Evolutionary conservation across 2,797 vertebrate genomes (phyloP).

Genomic region (Clarias platycephalus): DNA sequence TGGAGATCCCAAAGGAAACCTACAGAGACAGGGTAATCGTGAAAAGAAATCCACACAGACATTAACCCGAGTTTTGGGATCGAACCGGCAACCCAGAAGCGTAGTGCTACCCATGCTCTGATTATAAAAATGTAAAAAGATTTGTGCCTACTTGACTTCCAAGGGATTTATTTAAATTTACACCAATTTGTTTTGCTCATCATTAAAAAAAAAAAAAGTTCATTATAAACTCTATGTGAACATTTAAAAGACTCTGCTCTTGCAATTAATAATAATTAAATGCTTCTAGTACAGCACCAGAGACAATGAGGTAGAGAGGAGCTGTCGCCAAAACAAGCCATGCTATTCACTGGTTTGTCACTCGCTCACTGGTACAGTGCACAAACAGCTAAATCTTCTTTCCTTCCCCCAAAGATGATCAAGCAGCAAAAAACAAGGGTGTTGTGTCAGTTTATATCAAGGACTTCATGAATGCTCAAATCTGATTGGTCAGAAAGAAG

Average conservation of each 20-base stretch:
- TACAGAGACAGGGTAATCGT: background rate
- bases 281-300: constrained; percentile 34
- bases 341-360: constrained; percentile 62
- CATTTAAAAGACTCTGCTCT: background rate
- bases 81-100: background rate
- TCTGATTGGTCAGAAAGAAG: background rate
- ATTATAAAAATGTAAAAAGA: background rate
- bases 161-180: background rate
- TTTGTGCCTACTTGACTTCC: background rate
- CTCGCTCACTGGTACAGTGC: constrained; percentile 75
- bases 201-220: background rate
- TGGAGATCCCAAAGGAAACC: background rate
- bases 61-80: background rate
- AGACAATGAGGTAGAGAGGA: background rate
- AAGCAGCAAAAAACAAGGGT: constrained; percentile 59
- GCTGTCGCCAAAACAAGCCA: constrained; percentile 66
- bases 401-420: constrained; percentile 32
- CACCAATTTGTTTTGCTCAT: background rate
- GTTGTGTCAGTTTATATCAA: constrained; percentile 43
- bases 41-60: background rate
- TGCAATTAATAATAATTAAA: constrained; percentile 36
- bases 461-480: background rate
- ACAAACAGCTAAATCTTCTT: constrained; percentile 55
- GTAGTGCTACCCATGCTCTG: background rate
- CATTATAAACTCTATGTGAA: background rate